Base-by-base conservation (phyloP, 2,888 invertebrate genomes). In the Phymatocera aterrima region DNA sequence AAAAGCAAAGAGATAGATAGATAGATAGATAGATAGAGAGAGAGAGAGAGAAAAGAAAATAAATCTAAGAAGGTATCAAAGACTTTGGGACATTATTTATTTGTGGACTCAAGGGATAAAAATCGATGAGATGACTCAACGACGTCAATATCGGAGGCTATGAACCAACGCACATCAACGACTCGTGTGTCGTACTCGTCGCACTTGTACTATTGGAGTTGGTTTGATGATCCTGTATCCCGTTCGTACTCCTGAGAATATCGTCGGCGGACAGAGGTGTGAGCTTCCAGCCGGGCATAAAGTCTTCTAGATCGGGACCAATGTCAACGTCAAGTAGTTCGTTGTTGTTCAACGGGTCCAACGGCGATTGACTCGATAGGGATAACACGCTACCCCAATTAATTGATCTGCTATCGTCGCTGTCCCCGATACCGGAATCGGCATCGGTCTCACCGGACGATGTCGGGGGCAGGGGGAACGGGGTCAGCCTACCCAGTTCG, bases 301-400 rank as follows among this genome's bases (percentile, higher is more conserved):
- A 89, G 91, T 95, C 95, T 91, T 93, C 92, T 91, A 93, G 91
- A 90, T 93, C 92, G 89, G 93, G 92, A 86, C 93, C 92, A 91
- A 93, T 92, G 91, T 93, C 92, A 86, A 91, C 90, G 82, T 90
- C 90, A 90, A 95, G 95, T 84, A 96, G 92, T 92, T 96, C 96
- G 91, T 96, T 96, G 91, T 95, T 95, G 88, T 95, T 95, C 65
- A 95, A 91, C 83, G 96, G 96, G 91, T 97, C 97, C 79, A 97
- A 92, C 89, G 96, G 96, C 80, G 96, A 96, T 88, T 97, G 96
- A 83, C 96, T 96, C 84, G 96, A 96, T 70, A 97, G 93, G 89
- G 96, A 96, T 83, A 97, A 93, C 86, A 97, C 97, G 74, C 97
- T 97, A 90, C 97, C 96, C 97, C 97, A 97, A 92, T 97, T 97